Percentiles rank a stretch among this genome's conserved stretches.
Evolutionary conservation across 2,797 vertebrate species (phyloP).

Genomic region (Alectoris magna): DNA sequence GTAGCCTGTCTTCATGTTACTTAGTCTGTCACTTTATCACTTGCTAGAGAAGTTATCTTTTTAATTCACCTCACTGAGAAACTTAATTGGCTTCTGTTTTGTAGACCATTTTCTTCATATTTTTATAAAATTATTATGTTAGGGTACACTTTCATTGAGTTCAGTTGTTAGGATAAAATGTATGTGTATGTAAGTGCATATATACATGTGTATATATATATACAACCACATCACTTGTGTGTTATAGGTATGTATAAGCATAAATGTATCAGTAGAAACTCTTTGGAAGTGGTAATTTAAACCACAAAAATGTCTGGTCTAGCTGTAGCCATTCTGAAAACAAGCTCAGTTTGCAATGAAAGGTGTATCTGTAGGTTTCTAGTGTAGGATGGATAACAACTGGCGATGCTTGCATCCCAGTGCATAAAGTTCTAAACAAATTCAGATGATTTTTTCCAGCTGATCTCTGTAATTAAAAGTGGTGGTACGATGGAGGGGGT

Average conservation of each 20-base stretch:
- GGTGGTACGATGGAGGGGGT: too few species aligned
- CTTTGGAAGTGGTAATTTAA: not conserved
- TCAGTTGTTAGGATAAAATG: not conserved
- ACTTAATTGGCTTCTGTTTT: not conserved
- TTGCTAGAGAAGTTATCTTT: not conserved
- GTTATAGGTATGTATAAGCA: not conserved
- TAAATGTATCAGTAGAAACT: not conserved
- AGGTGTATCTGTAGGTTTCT: not conserved
- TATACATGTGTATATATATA: not conserved
- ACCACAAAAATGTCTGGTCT: too few species aligned
- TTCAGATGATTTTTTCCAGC: not conserved
- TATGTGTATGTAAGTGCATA: too few species aligned
- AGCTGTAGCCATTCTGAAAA: not conserved
- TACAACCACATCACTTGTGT: not conserved
- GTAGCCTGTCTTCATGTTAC: not conserved
- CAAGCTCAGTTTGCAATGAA: not conserved
- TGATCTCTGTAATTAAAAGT: not conserved
- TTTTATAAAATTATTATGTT: not conserved
- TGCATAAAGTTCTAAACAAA: not conserved
- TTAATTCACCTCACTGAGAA: not conserved
- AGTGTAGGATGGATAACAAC: not conserved
- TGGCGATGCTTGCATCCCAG: not conserved
- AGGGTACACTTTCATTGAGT: not conserved
- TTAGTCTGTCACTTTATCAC: not conserved
- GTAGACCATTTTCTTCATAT: not conserved